Evolutionary conservation across 1,140 invertebrate species (phyloP), one percentile per base, ranked within the genome.

Genomic region (Neotoxoptera formosana): DNA sequence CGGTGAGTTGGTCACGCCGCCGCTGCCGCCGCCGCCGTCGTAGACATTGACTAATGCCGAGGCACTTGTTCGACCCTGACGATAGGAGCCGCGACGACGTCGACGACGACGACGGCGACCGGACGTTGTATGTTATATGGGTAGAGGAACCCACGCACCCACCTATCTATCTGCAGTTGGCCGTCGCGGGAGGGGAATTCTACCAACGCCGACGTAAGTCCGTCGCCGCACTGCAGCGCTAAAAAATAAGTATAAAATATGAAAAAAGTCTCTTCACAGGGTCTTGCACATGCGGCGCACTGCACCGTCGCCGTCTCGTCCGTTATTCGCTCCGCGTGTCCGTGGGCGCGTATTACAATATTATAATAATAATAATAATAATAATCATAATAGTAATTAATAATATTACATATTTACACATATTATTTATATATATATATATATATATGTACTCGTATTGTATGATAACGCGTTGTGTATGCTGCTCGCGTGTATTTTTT

Each of bases 1-100:
- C 81, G 91, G 91, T 86, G 81, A 84, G 91, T 93, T 93, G 91
- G 91, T 93, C 91, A 93, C 91, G 48, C 91, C 30, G 67, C 60
- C 41, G 56, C 91, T 9, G 60, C 56, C 41, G 60, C 56, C 60
- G 60, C 60, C 60, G 7, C 60, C 60, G 60, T n/a, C 45, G 84
- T 41, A 92, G 90, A 92, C 90, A 83, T 81, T 51, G 90, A 92
- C 41, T 51, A 76, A 91, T 91, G 25, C 30, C 30, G 90, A 76
- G 90, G 48, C 90, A 51, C 47, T 92, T 91, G 83, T 83, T 47
- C 84, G 47, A 90, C 81, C 93, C 93, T 51, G 90, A 93, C 60
- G 88, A 30, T 81, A 76, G 60, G 60, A 76, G 30, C 60, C 60
- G 60, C 30, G 60, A 76, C 60, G n/a, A 67, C 60, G 51, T 7